Base-by-base conservation (phyloP, 2,797 vertebrate genomes). In the Halcyon chelicuti region DNA sequence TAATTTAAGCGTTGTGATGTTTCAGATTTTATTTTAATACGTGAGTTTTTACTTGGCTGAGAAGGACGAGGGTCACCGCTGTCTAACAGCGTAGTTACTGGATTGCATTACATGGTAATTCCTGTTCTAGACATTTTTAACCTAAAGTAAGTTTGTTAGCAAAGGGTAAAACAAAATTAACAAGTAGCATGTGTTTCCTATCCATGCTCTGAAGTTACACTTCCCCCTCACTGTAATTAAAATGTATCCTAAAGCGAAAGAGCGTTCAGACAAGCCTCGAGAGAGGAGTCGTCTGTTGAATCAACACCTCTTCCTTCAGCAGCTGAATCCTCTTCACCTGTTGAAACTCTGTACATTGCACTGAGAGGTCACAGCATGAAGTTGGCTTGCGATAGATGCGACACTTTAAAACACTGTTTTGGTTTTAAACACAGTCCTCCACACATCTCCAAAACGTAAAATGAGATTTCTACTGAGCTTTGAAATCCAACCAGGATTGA, bases 181-280 rank as follows among this genome's bases (percentile, higher is more conserved):
- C 63, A 87, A 74, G 61, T 23, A 68, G n/a, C 65, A 86, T 40
- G 28, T 73, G 37, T 73, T 84, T 91, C 44, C 74, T 55, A 31
- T 35, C 71, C 46, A 61, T 42, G 72, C n/a, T 55, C 86, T 35
- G 80, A 89, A 86, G 42, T 86, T 79, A 92, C 82, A 84, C 22
- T 72, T 88, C 60, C 66, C 44, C 70, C 72, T 93, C 54, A 80
- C 14, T 47, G 35, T 47, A 87, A 96, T 72, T 80, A 88, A 93
- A 89, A 80, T 18, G 6, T 33, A 70, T 71, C 73, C 74, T 84
- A 57, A 86, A 83, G 91, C n/a, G 68, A 95, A 96, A 58, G 20
- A 75, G 19, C 9, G 0, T 77, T 74, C 26, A 86, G 68, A 74
- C 35, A 58, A 80, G 54, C 15, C 47, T 77, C 39, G 67, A 80